Conservation (phyloP, 1,140 invertebrate species). For the Varroa destructor region DNA sequence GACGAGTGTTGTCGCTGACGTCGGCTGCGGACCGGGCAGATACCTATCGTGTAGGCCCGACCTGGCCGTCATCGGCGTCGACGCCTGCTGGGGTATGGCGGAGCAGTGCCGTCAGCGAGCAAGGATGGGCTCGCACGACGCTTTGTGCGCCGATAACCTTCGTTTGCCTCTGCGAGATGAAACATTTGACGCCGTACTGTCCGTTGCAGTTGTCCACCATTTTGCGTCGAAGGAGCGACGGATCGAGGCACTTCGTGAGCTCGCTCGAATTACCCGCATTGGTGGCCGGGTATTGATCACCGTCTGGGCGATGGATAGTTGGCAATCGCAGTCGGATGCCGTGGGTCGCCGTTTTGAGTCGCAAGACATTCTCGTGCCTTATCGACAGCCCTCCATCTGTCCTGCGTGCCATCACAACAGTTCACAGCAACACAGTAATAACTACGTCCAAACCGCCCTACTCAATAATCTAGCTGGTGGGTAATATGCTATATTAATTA, state of each 20-base stretch:
- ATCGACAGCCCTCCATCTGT: slow-evolving; percentile 53
- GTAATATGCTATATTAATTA: too few species aligned
- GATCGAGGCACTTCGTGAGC: slow-evolving; percentile 67
- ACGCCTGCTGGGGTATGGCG: slow-evolving; percentile 65
- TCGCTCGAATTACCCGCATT: slow-evolving; percentile 70
- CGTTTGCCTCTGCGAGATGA: slow-evolving; percentile 77
- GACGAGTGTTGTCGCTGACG: slow-evolving; percentile 77
- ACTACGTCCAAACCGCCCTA: not conserved
- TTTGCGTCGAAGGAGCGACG: slow-evolving; percentile 79
- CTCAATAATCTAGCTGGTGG: slow-evolving; percentile 10
- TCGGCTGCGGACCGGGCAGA: slow-evolving; percentile 85
- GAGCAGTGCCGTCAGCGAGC: slow-evolving; percentile 56
- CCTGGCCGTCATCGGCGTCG: slow-evolving; percentile 70
- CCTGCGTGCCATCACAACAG: not conserved
- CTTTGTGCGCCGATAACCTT: slow-evolving; percentile 69
- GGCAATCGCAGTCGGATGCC: slow-evolving; percentile 65
- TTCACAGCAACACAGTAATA: not conserved
- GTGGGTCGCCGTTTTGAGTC: slow-evolving; percentile 55
- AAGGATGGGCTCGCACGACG: slow-evolving; percentile 46
- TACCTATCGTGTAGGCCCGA: slow-evolving; percentile 72
- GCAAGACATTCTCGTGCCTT: slow-evolving; percentile 87
- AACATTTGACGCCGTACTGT: slow-evolving; percentile 82
- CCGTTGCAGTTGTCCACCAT: slow-evolving; percentile 79
- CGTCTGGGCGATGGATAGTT: slow-evolving; percentile 92
- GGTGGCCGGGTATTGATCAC: slow-evolving; percentile 83